Percentiles rank a stretch among this genome's conserved stretches.
Evolutionary conservation across 2,888 invertebrate species (phyloP).

Genomic region (Notocelia uddmanniana): DNA sequence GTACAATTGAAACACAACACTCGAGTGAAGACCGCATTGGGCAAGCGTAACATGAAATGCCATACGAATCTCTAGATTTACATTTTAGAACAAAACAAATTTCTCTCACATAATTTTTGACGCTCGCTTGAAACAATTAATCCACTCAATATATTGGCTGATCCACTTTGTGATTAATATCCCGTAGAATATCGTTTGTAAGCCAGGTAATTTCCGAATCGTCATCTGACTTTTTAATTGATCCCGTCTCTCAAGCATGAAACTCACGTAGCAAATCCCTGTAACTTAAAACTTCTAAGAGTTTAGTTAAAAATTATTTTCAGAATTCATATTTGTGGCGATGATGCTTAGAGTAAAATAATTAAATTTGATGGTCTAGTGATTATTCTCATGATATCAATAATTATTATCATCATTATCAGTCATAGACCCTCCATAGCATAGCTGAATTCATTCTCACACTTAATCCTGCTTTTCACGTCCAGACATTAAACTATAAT

Average conservation of each 20-base stretch:
- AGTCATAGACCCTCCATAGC: too few relatives aligned
- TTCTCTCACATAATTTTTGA: neutral
- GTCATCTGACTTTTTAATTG: conserved; percentile 6
- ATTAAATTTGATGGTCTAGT: too few relatives aligned
- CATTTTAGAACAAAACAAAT: neutral
- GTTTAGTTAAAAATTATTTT: neutral
- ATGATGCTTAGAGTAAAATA: neutral
- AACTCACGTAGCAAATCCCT: neutral
- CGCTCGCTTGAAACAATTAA: neutral
- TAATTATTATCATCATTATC: too few relatives aligned
- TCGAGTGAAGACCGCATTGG: too few relatives aligned
- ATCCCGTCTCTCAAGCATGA: neutral
- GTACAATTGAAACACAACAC: too few relatives aligned
- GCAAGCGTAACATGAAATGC: too few relatives aligned
- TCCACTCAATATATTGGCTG: neutral
- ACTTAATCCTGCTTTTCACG: too few relatives aligned
- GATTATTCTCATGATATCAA: too few relatives aligned
- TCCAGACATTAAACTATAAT: too few relatives aligned
- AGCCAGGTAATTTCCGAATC: conserved; percentile 8
- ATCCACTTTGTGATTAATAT: neutral
- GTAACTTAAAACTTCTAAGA: neutral
- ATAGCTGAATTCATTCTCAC: too few relatives aligned
- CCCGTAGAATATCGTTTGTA: neutral
- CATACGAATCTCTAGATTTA: too few relatives aligned
- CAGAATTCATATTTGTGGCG: neutral